phyloP scores from a whole-genome alignment of 2,113 vertebrate species.

The Pygoscelis adeliae region DNA sequence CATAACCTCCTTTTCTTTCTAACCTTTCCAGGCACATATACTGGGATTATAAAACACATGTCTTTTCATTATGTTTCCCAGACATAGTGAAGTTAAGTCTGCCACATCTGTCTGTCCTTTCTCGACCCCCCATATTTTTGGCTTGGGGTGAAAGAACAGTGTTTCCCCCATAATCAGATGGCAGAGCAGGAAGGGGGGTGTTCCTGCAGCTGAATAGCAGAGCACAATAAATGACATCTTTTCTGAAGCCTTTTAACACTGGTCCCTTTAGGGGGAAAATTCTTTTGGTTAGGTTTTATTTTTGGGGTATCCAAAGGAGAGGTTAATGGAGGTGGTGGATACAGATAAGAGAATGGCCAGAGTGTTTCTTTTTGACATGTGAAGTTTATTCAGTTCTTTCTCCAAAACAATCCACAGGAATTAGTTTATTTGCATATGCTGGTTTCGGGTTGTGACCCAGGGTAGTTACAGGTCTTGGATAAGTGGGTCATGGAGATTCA shows the following conservation, averaged over 20 bases:
- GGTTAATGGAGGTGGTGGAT: neutral
- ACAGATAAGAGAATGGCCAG: neutral
- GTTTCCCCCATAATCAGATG: neutral
- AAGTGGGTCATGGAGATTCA: neutral
- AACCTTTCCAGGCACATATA: neutral
- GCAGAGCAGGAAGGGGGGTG: neutral
- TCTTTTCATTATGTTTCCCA: slow-evolving; percentile 11
- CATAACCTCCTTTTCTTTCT: neutral
- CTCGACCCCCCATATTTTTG: slow-evolving; percentile 4
- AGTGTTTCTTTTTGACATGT: neutral
- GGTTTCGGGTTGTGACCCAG: neutral
- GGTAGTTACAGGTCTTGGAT: neutral
- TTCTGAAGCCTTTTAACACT: neutral
- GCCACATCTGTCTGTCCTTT: slow-evolving; percentile 39
- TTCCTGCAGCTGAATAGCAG: neutral
- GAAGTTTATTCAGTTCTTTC: neutral
- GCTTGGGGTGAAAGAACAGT: neutral
- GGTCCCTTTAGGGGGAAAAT: neutral
- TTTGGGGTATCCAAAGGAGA: neutral
- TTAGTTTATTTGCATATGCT: neutral
- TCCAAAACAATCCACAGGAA: neutral
- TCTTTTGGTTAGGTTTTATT: neutral
- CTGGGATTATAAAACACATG: neutral
- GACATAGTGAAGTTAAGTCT: neutral
- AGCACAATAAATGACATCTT: neutral